Conservation (phyloP, 2,797 vertebrate species). For the Luscinia luscinia region DNA sequence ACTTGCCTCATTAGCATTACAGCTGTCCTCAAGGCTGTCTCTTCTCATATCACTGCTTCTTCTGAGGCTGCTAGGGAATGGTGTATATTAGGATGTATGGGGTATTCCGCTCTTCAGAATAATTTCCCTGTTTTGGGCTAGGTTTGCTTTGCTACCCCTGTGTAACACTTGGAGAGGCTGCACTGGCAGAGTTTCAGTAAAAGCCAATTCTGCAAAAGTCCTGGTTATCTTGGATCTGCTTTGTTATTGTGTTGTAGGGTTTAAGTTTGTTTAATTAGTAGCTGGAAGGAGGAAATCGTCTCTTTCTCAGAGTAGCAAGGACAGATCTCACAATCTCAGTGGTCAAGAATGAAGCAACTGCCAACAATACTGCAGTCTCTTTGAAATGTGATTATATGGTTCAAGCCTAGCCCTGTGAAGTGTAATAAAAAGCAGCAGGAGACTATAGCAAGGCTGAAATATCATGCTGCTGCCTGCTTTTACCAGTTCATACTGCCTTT, state of each 20-base stretch:
- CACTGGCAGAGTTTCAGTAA: background rate
- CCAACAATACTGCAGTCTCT: constrained; percentile 24
- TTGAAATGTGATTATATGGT: constrained; percentile 64
- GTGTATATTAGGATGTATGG: background rate
- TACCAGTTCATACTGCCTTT: background rate
- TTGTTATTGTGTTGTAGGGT: background rate
- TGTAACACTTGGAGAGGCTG: background rate
- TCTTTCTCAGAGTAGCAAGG: background rate
- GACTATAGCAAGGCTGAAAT: constrained; percentile 28
- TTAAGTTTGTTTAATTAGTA: constrained; percentile 24
- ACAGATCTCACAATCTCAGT: constrained; percentile 30
- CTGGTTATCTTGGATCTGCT: background rate
- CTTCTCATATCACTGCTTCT: background rate
- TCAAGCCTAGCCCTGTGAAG: constrained; percentile 45
- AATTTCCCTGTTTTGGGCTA: background rate
- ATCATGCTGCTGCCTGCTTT: constrained; percentile 13
- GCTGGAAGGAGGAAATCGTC: constrained; percentile 9
- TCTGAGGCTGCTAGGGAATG: background rate
- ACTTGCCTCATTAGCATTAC: background rate
- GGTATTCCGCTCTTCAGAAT: background rate
- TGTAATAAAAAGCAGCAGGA: constrained; percentile 58
- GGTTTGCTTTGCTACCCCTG: background rate
- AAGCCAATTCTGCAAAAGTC: background rate
- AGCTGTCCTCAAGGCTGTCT: background rate
- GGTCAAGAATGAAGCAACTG: constrained; percentile 51